Evolutionary conservation across 2,888 invertebrate genomes (phyloP).

Genomic region (Leptarthrus brevirostris): DNA sequence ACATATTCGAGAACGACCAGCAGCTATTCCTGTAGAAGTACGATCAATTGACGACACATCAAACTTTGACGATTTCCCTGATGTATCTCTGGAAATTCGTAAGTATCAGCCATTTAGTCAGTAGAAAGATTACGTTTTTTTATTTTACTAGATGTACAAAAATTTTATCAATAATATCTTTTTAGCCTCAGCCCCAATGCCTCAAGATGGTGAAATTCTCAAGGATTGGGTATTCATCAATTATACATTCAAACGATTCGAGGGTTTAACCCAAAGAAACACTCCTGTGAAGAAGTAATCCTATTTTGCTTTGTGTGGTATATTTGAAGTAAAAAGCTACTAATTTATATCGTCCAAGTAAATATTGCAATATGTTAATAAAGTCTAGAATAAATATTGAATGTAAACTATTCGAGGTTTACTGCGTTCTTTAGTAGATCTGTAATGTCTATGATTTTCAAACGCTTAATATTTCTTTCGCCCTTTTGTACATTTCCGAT

Average conservation of each 20-base stretch:
- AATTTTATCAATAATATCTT: conserved; percentile 54
- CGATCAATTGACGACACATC: conserved; percentile 99
- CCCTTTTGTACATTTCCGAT: conserved; percentile 37
- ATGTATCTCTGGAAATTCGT: conserved; percentile 98
- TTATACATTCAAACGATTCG: conserved; percentile 99
- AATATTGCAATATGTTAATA: conserved; percentile 46
- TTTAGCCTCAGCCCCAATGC: conserved; percentile 85
- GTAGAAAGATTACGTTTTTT: background rate
- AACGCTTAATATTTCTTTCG: conserved; percentile 32
- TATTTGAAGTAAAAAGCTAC: conserved; percentile 42
- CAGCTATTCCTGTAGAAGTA: conserved; percentile 97
- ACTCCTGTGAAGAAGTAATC: conserved; percentile 81
- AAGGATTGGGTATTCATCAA: conserved; percentile 99
- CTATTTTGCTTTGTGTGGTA: conserved; percentile 40
- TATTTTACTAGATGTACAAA: background rate
- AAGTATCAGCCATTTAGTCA: conserved; percentile 69
- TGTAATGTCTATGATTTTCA: conserved; percentile 33
- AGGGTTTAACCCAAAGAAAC: conserved; percentile 93
- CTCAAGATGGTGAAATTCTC: conserved; percentile 91
- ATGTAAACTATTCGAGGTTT: conserved; percentile 36
- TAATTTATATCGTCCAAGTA: conserved; percentile 47
- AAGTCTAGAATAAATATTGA: conserved; percentile 45
- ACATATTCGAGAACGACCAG: conserved; percentile 97
- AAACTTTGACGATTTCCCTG: conserved; percentile 99
- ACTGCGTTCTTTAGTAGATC: conserved; percentile 41